phyloP scores from a whole-genome alignment of 1,140 invertebrate species.

The Hermetia illucens region DNA sequence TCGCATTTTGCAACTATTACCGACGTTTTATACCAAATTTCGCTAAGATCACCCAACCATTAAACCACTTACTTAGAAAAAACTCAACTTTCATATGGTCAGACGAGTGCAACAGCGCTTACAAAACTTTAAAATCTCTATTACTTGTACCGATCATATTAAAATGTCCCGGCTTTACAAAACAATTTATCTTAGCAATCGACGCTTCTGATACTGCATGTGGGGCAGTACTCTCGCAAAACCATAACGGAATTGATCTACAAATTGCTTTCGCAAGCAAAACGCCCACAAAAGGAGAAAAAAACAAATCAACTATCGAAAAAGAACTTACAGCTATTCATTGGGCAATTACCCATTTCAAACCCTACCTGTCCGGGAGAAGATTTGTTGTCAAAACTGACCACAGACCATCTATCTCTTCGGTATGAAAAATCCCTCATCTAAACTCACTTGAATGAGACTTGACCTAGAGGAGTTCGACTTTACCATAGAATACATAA shows the following conservation, averaged over 20 bases:
- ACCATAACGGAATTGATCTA: constrained; percentile 10
- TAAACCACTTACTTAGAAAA: constrained; percentile 14
- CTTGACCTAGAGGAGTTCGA: constrained; percentile 20
- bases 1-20: constrained; percentile 14
- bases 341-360: constrained; percentile 29
- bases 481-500: constrained; percentile 13
- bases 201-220: constrained; percentile 23
- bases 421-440: constrained; percentile 25
- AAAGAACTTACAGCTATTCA: constrained; percentile 24
- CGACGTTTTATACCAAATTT: constrained; percentile 13
- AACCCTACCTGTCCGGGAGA: constrained; percentile 21
- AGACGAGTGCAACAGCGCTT: constrained; percentile 10
- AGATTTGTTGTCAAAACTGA: constrained; percentile 20
- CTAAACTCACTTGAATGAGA: constrained; percentile 15
- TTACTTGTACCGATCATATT: constrained; percentile 14
- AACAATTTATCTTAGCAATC: constrained; percentile 20
- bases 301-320: constrained; percentile 18
- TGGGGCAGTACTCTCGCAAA: constrained; percentile 21
- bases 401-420: constrained; percentile 25
- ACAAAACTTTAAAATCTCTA: constrained; percentile 12
- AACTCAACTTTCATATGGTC: constrained; percentile 10
- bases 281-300: constrained; percentile 14
- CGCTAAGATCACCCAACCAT: constrained; percentile 13
- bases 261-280: constrained; percentile 17
- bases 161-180: constrained; percentile 22